A percentile compares a stretch with the other conserved stretches of the same genome.
phyloP scores from a whole-genome alignment of 2,888 invertebrate genomes.

The Drosophila colorata region DNA sequence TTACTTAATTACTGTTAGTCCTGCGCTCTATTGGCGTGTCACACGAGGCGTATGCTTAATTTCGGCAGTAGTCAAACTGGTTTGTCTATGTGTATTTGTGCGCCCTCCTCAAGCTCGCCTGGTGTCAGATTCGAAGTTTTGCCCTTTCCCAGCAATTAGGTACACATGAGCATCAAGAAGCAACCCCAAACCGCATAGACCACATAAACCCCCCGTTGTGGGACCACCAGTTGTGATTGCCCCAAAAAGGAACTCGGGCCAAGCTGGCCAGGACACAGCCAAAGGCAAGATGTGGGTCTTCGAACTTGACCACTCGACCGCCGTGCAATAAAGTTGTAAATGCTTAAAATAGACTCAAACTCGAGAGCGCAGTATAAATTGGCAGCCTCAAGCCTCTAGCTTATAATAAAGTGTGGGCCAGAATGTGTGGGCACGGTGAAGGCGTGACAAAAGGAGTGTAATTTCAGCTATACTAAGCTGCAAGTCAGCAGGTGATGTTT shows the following conservation, averaged over 20 bases:
- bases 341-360: constrained; percentile 65
- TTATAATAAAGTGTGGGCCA: constrained; percentile 23
- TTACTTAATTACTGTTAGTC: constrained; percentile 43
- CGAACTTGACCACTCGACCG: constrained; percentile 55
- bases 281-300: not conserved
- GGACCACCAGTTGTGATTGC: constrained; percentile 56
- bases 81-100: not conserved
- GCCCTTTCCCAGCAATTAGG: constrained; percentile 50
- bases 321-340: constrained; percentile 65
- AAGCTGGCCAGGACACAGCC: constrained; percentile 10
- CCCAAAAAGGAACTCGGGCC: constrained; percentile 36
- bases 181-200: constrained; percentile 18
- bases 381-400: constrained; percentile 5
- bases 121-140: constrained; percentile 39
- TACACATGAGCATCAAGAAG: constrained; percentile 14
- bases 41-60: constrained; percentile 60
- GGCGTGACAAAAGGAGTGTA: constrained; percentile 44
- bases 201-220: constrained; percentile 41
- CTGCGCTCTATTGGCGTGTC: constrained; percentile 14
- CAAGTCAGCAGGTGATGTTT: constrained; percentile 72
- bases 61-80: constrained; percentile 1
- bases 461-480: constrained; percentile 52
- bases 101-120: not conserved
- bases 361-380: constrained; percentile 30
- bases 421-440: not conserved